Percentiles rank a stretch among this genome's conserved stretches.
phyloP scores from a whole-genome alignment of 2,113 vertebrate genomes.

The Heloderma charlesbogerti region DNA sequence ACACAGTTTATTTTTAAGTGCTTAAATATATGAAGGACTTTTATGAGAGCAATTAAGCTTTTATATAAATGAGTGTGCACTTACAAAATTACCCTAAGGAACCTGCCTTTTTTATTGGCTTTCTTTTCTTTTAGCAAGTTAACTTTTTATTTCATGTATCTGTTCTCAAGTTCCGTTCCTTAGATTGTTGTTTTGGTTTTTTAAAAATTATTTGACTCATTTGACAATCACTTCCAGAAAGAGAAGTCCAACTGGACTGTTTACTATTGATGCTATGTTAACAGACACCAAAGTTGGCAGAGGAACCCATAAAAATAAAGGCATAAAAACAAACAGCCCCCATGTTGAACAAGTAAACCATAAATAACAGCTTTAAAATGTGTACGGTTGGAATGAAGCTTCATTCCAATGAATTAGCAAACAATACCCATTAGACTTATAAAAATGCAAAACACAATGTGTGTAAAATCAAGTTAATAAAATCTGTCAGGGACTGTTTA shows the following conservation, averaged over 20 bases:
- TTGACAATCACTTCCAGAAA: constrained; percentile 54
- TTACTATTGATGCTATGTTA: constrained; percentile 60
- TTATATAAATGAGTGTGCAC: constrained; percentile 38
- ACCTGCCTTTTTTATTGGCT: constrained; percentile 12
- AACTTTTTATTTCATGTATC: constrained; percentile 39
- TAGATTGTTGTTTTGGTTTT: constrained; percentile 39
- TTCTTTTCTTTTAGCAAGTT: constrained; percentile 46
- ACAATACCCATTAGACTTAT: constrained; percentile 50
- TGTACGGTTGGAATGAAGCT: constrained; percentile 57
- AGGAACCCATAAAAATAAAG: constrained; percentile 57
- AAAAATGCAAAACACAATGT: constrained; percentile 62
- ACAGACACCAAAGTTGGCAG: constrained; percentile 47
- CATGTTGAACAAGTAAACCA: constrained; percentile 43
- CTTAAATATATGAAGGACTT: constrained; percentile 24
- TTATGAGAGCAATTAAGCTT: constrained; percentile 39
- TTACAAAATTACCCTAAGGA: constrained; percentile 36
- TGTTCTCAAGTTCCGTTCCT: constrained; percentile 55
- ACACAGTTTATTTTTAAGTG: constrained; percentile 9
- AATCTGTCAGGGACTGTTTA: constrained; percentile 55
- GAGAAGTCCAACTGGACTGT: constrained; percentile 54
- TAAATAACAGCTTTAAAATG: constrained; percentile 65
- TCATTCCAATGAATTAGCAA: constrained; percentile 61
- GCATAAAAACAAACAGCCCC: constrained; percentile 60
- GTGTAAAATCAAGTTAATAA: constrained; percentile 66
- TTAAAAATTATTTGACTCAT: constrained; percentile 20